These are phyloP conservation scores for Craniophora ligustri DNA, from an alignment of 2,888 invertebrate genomes.

Conservation along the genomic window DNA sequence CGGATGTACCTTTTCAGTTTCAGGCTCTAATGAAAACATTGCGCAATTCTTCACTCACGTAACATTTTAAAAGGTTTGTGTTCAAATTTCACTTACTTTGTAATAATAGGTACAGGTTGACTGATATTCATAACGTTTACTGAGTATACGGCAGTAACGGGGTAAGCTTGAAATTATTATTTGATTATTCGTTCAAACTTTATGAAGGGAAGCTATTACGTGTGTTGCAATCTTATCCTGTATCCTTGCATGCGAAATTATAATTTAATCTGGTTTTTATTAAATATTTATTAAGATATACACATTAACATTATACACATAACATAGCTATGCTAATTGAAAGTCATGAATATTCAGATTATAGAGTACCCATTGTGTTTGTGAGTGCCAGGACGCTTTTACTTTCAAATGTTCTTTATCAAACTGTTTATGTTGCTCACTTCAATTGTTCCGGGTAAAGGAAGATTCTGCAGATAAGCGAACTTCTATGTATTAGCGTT, in stretches of 20 bases:
- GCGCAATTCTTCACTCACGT: conserved; percentile 30
- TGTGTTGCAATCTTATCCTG: conserved; percentile 2
- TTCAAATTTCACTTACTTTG: conserved; percentile 15
- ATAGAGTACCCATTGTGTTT: not conserved
- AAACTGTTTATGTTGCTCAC: no score
- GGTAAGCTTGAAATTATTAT: no score
- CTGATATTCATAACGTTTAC: no score
- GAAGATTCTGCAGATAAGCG: no score
- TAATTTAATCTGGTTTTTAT: conserved; percentile 23
- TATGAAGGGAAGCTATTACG: not conserved
- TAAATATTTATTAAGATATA: conserved; percentile 4
- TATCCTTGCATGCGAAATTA: conserved; percentile 16
- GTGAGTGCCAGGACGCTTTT: not conserved
- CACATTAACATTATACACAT: no score
- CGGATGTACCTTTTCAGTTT: conserved; percentile 45
- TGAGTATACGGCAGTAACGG: no score
- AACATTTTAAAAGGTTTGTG: conserved; percentile 15
- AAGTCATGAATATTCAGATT: conserved; percentile 10
- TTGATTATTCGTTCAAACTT: no score
- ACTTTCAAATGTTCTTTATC: not conserved
- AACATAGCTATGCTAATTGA: conserved; percentile 3
- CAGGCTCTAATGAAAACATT: conserved; percentile 48
- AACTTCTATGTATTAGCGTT: no score
- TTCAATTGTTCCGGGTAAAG: no score
- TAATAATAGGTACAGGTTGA: no score